phyloP scores from a whole-genome alignment of 1,140 invertebrate species.

The Drosophila prosaltans region DNA sequence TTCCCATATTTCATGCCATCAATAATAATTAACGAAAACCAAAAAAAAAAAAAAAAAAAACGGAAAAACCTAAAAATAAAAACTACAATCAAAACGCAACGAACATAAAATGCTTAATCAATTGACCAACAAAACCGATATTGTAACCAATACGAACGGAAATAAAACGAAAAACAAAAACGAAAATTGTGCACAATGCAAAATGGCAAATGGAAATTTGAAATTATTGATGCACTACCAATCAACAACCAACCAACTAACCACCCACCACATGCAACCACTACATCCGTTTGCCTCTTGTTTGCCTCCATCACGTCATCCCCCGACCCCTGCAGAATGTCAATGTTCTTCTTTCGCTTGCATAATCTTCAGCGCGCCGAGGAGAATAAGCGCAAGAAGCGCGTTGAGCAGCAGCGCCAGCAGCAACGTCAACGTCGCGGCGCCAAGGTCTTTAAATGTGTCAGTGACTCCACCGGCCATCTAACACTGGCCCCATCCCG shows the following conservation, averaged over 20 bases:
- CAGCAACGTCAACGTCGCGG: constrained; percentile 83
- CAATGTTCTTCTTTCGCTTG: constrained; percentile 96
- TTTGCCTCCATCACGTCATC: background rate
- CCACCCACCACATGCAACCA: constrained; percentile 24
- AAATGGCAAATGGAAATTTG: constrained; percentile 26
- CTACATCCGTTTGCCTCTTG: constrained; percentile 26
- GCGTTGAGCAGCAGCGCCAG: constrained; percentile 84
- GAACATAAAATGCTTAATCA: constrained; percentile 23
- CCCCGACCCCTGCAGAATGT: constrained; percentile 87
- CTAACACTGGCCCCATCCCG: constrained; percentile 89
- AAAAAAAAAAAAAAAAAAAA: constrained; percentile 31
- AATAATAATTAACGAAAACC: constrained; percentile 44
- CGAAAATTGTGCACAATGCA: constrained; percentile 18
- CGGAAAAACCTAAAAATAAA: background rate
- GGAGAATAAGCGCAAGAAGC: constrained; percentile 86
- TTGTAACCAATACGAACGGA: constrained; percentile 33
- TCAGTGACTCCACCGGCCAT: constrained; percentile 83
- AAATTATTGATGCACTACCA: constrained; percentile 41
- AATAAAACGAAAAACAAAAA: constrained; percentile 10
- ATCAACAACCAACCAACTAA: too few relatives aligned
- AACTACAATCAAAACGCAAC: constrained; percentile 1
- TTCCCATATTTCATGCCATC: constrained; percentile 40
- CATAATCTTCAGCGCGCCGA: constrained; percentile 93
- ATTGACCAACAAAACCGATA: constrained; percentile 28
- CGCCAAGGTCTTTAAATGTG: constrained; percentile 83